Conservation (phyloP, 1,140 invertebrate genomes). For the Bombus haemorrhoidalis region DNA sequence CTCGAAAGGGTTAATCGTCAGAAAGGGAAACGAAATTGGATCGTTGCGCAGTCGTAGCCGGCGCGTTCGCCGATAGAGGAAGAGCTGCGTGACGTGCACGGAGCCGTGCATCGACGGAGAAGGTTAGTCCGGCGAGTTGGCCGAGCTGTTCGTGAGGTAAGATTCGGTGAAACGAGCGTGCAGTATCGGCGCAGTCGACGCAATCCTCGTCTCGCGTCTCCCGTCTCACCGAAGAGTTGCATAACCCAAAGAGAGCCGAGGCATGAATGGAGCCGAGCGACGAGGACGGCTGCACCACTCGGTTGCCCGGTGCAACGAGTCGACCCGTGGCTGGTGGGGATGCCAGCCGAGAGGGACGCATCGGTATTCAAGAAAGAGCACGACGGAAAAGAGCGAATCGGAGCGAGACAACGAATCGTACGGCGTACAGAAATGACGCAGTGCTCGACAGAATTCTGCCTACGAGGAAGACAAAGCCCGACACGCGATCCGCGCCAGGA, state of each 20-base stretch:
- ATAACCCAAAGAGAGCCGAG: constrained; percentile 66
- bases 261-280: constrained; percentile 71
- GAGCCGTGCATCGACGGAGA: constrained; percentile 12
- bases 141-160: constrained; percentile 38
- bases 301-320: constrained; percentile 65
- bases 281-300: constrained; percentile 57
- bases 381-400: constrained; percentile 18
- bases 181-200: constrained; percentile 45
- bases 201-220: constrained; percentile 42
- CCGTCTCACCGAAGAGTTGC: constrained; percentile 59
- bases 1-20: neutral
- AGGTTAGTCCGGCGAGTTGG: constrained; percentile 25
- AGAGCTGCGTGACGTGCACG: neutral
- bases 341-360: constrained; percentile 49
- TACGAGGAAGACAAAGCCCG: neutral
- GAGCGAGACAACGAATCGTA: constrained; percentile 37
- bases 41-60: constrained; percentile 1
- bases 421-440: constrained; percentile 59
- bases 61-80: neutral
- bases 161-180: constrained; percentile 55
- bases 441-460: constrained; percentile 43
- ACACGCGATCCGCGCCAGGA: neutral
- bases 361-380: constrained; percentile 38
- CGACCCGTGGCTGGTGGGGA: constrained; percentile 52
- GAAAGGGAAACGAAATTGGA: neutral